These are phyloP conservation scores for Digitonthophagus gazella DNA, from an alignment of 2,888 invertebrate genomes.

Conservation along the genomic window DNA sequence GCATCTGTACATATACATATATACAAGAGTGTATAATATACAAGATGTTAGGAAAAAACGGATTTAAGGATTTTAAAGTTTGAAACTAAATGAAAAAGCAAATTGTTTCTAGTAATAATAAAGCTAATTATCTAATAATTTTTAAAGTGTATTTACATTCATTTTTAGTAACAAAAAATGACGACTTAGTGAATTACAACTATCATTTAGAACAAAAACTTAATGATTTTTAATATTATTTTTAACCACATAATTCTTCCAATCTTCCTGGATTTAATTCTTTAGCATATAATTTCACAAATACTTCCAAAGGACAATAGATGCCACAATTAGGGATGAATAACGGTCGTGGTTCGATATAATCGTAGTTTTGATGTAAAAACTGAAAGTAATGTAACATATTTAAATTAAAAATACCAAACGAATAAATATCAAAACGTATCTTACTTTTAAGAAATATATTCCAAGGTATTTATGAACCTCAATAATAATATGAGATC, in stretches of 20 bases:
- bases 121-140: too few relatives aligned
- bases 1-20: too few relatives aligned
- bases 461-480: slow-evolving; percentile 30
- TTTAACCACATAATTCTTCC: neutral
- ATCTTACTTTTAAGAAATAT: slow-evolving; percentile 18
- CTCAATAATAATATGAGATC: slow-evolving; percentile 39
- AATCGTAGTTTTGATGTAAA: slow-evolving; percentile 11
- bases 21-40: too few relatives aligned
- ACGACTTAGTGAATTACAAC: too few relatives aligned
- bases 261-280: neutral
- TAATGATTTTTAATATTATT: too few relatives aligned
- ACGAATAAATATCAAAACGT: neutral
- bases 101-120: too few relatives aligned
- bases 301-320: slow-evolving; percentile 20
- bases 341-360: slow-evolving; percentile 7
- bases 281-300: slow-evolving; percentile 10
- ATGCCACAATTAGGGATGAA: slow-evolving; percentile 17
- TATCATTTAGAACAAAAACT: neutral
- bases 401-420: neutral
- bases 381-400: slow-evolving; percentile 8
- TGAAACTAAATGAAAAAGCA: too few relatives aligned
- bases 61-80: too few relatives aligned
- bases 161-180: too few relatives aligned
- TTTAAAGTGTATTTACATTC: too few relatives aligned
- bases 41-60: too few relatives aligned